Base-by-base conservation (phyloP, 2,888 invertebrate genomes). In the Athalia circularis region DNA sequence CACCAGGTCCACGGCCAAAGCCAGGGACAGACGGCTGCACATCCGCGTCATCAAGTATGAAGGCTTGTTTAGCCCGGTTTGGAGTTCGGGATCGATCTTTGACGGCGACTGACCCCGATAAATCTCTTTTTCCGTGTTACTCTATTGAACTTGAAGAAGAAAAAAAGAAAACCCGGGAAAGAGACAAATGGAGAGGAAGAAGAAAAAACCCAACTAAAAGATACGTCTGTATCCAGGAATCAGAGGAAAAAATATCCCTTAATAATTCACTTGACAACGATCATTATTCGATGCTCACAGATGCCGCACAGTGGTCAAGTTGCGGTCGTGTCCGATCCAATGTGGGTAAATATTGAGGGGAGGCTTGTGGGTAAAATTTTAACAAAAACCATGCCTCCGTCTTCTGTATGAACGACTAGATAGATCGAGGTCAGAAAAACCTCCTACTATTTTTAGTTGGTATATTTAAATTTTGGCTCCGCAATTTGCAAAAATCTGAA, bases 11-110 rank as follows among this genome's bases (percentile, higher is more conserved):
- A 74, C 13, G 62, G 48, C 29, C 61, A 62, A n/a, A n/a, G 52
- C 11, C 68, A 54, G 68, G 65, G 65, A 50, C 65, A 29, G 75
- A 64, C 75, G 75, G 75, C 75, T 75, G 75, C 61, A 61, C 47
- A 59, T 72, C 59, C 9, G 54, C 54, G 72, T 57, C 47, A 45
- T 72, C 72, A 1, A 72, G 72, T 13, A 47, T 11, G n/a, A 59
- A 72, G 72, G 57, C 72, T 72, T 72, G 59, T 72, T 72, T 9
- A 72, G 45, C 72, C 72, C 68, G 54, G 54, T 29, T 0, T 29
- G 29, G 29, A 52, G 68, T 68, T 8, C n/a, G 13, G 11, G 52
- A 54, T 54, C 72, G 57, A 7, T 13, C 59, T 68, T 59, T 2
- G n/a, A 8, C 57, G 43, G 45, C 13, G 47, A 72, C 72, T 59